These are phyloP conservation scores for Pteronotus mesoamericanus DNA, from an alignment of 2,797 vertebrate genomes.

Conservation along the genomic window DNA sequence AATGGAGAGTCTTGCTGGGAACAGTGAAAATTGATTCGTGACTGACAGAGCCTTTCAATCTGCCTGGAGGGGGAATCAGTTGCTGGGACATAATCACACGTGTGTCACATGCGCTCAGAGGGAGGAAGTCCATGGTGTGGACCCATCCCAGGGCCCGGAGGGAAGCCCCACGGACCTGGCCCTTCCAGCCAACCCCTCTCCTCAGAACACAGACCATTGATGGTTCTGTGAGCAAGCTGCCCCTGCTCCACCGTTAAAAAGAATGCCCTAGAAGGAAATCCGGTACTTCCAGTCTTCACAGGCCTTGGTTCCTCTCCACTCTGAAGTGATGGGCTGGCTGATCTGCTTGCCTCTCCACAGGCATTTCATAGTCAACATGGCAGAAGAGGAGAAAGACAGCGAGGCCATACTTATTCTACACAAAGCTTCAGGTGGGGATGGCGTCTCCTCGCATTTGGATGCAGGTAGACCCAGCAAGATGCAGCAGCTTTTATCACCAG, in stretches of 20 bases:
- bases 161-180: background rate
- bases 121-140: accelerated
- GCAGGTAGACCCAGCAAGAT: slow-evolving; percentile 66
- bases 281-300: background rate
- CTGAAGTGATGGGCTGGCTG: slow-evolving; percentile 5
- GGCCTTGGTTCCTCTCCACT: slow-evolving; percentile 12
- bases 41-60: background rate
- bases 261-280: background rate
- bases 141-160: background rate
- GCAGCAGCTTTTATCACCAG: slow-evolving; percentile 48
- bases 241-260: background rate
- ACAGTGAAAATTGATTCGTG: background rate
- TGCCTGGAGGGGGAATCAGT: background rate
- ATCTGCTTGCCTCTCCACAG: background rate
- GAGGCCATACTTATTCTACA: slow-evolving; percentile 36
- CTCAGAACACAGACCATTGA: accelerated
- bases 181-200: accelerated
- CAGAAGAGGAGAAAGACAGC: background rate
- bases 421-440: slow-evolving; percentile 53
- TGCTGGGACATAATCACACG: accelerated
- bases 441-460: slow-evolving; percentile 59
- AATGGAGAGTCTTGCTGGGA: background rate
- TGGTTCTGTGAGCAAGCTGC: background rate
- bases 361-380: slow-evolving; percentile 15
- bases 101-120: background rate